phyloP scores from a whole-genome alignment of 2,888 invertebrate genomes.

The Xiphydria camelus region DNA sequence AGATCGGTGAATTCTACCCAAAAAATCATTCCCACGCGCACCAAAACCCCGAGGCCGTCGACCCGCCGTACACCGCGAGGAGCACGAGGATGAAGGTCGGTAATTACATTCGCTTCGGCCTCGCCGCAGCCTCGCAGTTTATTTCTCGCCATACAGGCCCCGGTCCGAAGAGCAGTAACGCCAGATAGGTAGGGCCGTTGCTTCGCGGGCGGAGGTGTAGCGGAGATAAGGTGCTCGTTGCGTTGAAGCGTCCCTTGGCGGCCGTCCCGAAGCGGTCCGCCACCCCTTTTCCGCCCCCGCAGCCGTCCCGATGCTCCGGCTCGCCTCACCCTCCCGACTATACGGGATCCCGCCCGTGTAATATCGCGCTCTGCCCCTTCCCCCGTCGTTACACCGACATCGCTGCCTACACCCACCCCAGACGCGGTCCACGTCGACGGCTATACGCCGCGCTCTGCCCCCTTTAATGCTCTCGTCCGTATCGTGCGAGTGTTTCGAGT shows the following conservation, averaged over 20 bases:
- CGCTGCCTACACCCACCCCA: slow-evolving; percentile 17
- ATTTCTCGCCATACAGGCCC: slow-evolving; percentile 8
- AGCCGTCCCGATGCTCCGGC: slow-evolving; percentile 20
- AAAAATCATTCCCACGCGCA: too few relatives aligned
- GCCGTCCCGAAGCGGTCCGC: slow-evolving; percentile 38
- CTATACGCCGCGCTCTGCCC: slow-evolving; percentile 8
- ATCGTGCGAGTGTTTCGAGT: slow-evolving; percentile 41
- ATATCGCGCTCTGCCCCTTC: slow-evolving; percentile 36
- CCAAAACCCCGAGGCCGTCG: too few relatives aligned
- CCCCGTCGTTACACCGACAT: slow-evolving; percentile 40
- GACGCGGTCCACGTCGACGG: neutral
- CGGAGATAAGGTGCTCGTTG: slow-evolving; percentile 55
- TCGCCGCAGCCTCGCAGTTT: neutral
- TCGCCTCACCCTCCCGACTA: slow-evolving; percentile 22
- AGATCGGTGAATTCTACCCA: too few relatives aligned
- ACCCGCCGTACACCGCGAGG: too few relatives aligned
- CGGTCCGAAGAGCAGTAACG: slow-evolving; percentile 28
- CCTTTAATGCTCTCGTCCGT: slow-evolving; percentile 37
- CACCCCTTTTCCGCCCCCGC: slow-evolving; percentile 11
- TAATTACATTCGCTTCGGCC: slow-evolving; percentile 1
- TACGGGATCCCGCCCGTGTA: slow-evolving; percentile 31
- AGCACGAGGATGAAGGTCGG: too few relatives aligned
- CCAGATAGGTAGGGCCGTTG: slow-evolving; percentile 41
- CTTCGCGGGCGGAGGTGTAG: slow-evolving; percentile 45
- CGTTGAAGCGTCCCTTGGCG: slow-evolving; percentile 53